Evolutionary conservation across 2,888 invertebrate species (phyloP), one percentile per base, ranked within the genome.

Genomic region (Noctua comes): DNA sequence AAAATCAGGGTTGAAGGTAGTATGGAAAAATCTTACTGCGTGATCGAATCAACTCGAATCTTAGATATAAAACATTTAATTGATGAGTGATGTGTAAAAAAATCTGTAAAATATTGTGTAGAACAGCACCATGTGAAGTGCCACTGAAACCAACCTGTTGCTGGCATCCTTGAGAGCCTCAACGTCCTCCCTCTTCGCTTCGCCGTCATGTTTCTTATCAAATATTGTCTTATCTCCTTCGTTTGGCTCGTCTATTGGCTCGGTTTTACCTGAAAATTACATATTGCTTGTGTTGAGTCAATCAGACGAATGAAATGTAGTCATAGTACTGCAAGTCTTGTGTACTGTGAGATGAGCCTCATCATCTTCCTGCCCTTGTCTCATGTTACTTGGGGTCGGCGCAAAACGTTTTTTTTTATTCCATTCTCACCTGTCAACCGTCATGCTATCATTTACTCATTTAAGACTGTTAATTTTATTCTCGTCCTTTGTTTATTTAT

Each of bases 181-280:
- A 57, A n/a, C 79, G 68, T 54, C 89, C 76, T 77, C 91, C 76
- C 0, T 79, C 80, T 31, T 91, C 71, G 57, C 83, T 86, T 68
- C 91, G 80, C 46, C n/a, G 72, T 85, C 82, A 88, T 70, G 74
- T 78, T 81, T 88, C 77, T 92, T 93, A 68, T 88, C 89, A 82
- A 93, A 93, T 86, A 93, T 92, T 0, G 90, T 91, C 73, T 89
- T 93, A 68, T 95, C 94, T 2, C 92, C 95, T 71, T 93, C 94
- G 6, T 88, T 87, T 11, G 84, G 76, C 2, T 82, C 80, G 0
- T 91, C 89, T 21, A 79, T 76, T 8, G 84, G 54, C 8, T 94
- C 92, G 72, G 92, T 72, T 91, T 93, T 92, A 36, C 93, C 91
- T 93, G 88, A 3, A 85, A 84, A 64, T 54, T 24, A 36, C 10